Evolutionary conservation across 2,888 invertebrate genomes (phyloP).

Genomic region (Eristalis intricaria): DNA sequence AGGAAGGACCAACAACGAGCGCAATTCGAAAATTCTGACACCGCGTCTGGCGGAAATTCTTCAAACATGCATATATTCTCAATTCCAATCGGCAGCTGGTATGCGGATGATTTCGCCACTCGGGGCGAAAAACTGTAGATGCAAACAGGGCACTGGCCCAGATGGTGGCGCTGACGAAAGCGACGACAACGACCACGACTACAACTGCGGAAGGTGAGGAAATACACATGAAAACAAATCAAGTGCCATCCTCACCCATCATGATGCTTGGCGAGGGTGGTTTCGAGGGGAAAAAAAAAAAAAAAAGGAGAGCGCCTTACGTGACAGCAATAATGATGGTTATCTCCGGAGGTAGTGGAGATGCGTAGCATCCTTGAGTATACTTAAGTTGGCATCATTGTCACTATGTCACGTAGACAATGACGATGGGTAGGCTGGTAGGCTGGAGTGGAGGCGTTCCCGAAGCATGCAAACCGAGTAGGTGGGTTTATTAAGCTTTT

Average conservation of each 20-base stretch:
- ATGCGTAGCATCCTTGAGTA: slow-evolving; percentile 35
- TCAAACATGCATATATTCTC: slow-evolving; percentile 7
- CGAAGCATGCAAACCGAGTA: slow-evolving; percentile 16
- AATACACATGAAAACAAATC: slow-evolving; percentile 40
- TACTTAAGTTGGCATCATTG: slow-evolving; percentile 55
- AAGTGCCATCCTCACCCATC: slow-evolving; percentile 12
- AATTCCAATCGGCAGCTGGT: slow-evolving; percentile 12
- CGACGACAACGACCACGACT: not conserved
- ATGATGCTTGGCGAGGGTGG: not conserved
- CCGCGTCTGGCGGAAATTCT: slow-evolving; percentile 23
- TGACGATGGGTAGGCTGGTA: slow-evolving; percentile 21
- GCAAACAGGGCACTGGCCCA: slow-evolving; percentile 15
- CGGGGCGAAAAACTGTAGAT: not conserved
- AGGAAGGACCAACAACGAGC: slow-evolving; percentile 15
- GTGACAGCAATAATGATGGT: slow-evolving; percentile 55
- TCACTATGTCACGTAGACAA: slow-evolving; percentile 48
- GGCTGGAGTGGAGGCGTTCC: slow-evolving; percentile 16
- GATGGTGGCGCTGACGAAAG: slow-evolving; percentile 7
- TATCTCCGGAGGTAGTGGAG: slow-evolving; percentile 19
- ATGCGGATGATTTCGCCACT: slow-evolving; percentile 10
- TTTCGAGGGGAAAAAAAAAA: too few species aligned
- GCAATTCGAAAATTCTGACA: slow-evolving; percentile 10
- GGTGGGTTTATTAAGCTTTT: slow-evolving; percentile 45
- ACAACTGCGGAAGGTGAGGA: slow-evolving; percentile 1
- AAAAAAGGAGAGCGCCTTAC: slow-evolving; percentile 16